A percentile compares a stretch with the other conserved stretches of the same genome.
These are phyloP conservation scores for Cistogaster globosa DNA, from an alignment of 2,888 invertebrate species.

Conservation along the genomic window DNA sequence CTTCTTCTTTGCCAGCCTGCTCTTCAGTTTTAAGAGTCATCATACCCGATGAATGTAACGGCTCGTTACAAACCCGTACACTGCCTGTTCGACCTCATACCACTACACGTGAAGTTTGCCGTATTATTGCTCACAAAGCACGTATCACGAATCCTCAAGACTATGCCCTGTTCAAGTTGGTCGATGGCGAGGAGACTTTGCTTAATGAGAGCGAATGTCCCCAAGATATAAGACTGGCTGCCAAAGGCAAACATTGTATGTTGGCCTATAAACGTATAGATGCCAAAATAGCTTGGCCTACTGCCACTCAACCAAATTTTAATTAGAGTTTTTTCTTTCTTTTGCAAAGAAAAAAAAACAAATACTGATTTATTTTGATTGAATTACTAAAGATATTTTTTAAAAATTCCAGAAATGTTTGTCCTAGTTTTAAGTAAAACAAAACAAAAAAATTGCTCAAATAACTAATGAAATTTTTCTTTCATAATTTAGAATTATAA, in stretches of 20 bases:
- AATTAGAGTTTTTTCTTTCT: conserved; percentile 55
- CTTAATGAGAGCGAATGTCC: conserved; percentile 95
- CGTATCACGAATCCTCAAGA: conserved; percentile 98
- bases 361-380: conserved; percentile 53
- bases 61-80: conserved; percentile 95
- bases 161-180: conserved; percentile 94
- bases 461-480: conserved; percentile 36
- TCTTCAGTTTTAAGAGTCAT: conserved; percentile 93
- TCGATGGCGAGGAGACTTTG: conserved; percentile 96
- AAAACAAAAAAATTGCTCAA: conserved; percentile 65
- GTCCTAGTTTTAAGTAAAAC: conserved; percentile 56
- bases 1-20: conserved; percentile 84
- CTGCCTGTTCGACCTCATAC: conserved; percentile 96
- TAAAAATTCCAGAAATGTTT: conserved; percentile 57
- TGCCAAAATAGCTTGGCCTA: conserved; percentile 98
- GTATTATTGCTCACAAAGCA: conserved; percentile 97
- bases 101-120: conserved; percentile 95
- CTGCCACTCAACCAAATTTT: conserved; percentile 78
- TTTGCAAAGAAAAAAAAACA: not conserved
- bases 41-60: conserved; percentile 96
- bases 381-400: conserved; percentile 29
- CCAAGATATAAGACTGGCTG: conserved; percentile 90
- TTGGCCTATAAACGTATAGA: conserved; percentile 97
- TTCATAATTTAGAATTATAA: conserved; percentile 41
- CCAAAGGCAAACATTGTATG: conserved; percentile 92